Conservation (phyloP, 2,797 vertebrate species). For the Pogoniulus pusillus region DNA sequence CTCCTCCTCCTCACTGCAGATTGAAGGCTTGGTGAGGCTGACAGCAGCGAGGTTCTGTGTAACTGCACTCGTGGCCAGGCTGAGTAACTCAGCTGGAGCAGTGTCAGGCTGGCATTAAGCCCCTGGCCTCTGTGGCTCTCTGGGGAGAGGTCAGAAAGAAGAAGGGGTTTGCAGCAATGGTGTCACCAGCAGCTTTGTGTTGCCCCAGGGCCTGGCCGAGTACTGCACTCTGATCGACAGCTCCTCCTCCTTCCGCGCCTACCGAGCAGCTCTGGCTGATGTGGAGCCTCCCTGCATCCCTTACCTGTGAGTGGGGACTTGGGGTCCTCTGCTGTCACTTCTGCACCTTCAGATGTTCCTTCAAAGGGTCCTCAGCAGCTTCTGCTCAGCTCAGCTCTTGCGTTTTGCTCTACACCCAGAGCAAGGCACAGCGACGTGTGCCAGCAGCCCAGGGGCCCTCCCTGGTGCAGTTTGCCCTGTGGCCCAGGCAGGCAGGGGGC, state of each 20-base stretch:
- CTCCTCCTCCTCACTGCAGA: background rate
- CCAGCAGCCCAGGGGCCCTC: fast-evolving
- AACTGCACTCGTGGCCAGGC: background rate
- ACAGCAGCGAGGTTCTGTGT: background rate
- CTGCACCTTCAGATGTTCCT: background rate
- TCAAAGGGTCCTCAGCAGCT: background rate
- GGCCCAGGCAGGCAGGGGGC: background rate
- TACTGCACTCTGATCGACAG: conserved; percentile 99
- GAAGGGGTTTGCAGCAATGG: background rate
- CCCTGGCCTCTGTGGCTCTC: background rate
- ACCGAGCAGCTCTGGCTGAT: conserved; percentile 92
- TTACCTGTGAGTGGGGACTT: conserved; percentile 86
- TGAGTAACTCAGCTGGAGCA: background rate
- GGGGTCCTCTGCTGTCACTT: background rate
- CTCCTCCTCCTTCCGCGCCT: conserved; percentile 97
- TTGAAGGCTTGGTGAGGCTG: background rate
- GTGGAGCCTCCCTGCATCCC: conserved; percentile 98
- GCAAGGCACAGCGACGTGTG: fast-evolving
- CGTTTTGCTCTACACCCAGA: background rate
- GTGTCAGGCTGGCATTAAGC: background rate
- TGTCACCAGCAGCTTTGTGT: background rate
- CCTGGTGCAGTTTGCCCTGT: background rate
- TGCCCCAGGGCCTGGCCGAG: conserved; percentile 90
- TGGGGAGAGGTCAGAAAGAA: background rate
- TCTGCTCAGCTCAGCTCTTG: background rate